Evolutionary conservation across 2,888 invertebrate species (phyloP).

Genomic region (Tachina grossa): DNA sequence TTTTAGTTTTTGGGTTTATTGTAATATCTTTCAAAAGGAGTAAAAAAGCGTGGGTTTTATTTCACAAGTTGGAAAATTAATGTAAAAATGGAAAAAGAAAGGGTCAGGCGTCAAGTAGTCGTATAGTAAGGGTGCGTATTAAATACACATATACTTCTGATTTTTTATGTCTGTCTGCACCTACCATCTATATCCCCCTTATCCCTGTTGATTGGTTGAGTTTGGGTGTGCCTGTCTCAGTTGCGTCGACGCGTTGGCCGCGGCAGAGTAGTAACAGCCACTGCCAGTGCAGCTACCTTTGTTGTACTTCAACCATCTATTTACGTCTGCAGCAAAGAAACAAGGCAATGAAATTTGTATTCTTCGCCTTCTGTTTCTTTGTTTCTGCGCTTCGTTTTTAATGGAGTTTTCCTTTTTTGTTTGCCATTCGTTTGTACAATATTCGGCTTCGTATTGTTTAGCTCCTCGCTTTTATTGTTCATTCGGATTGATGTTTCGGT

Average conservation of each 20-base stretch:
- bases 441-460: slow-evolving; percentile 49
- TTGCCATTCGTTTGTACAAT: slow-evolving; percentile 34
- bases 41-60: slow-evolving; percentile 32
- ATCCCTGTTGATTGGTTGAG: slow-evolving; percentile 72
- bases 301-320: slow-evolving; percentile 53
- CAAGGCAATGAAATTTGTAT: slow-evolving; percentile 48
- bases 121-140: slow-evolving; percentile 58
- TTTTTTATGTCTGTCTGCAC: slow-evolving; percentile 43
- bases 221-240: slow-evolving; percentile 81
- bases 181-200: slow-evolving; percentile 67
- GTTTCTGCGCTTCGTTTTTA: slow-evolving; percentile 46
- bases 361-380: slow-evolving; percentile 53
- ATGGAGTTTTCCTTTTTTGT: slow-evolving; percentile 34
- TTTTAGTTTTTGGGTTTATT: slow-evolving; percentile 25
- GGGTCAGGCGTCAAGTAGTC: slow-evolving; percentile 45
- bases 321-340: slow-evolving; percentile 57
- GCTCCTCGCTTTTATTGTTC: slow-evolving; percentile 38
- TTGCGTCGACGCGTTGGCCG: slow-evolving; percentile 76
- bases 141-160: slow-evolving; percentile 55
- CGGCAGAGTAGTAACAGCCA: slow-evolving; percentile 67
- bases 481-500: slow-evolving; percentile 16
- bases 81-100: slow-evolving; percentile 7
- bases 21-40: slow-evolving; percentile 22
- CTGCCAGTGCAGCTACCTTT: slow-evolving; percentile 56
- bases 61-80: slow-evolving; percentile 44